Evolutionary conservation across 1,140 invertebrate genomes (phyloP).

Genomic region (Drosophila neocordata): DNA sequence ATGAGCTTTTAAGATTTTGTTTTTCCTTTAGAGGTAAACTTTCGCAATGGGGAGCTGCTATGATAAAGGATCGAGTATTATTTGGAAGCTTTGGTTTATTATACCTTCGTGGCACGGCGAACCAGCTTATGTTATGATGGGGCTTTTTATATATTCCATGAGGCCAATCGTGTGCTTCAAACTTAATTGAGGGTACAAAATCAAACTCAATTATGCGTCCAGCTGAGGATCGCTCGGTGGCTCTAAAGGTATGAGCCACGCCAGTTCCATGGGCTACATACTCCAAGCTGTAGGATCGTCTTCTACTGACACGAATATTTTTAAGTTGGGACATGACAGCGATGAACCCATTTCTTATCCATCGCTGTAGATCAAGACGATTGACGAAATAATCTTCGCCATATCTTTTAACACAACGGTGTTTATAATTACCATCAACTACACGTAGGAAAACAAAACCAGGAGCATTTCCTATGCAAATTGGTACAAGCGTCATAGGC

Average conservation of each 20-base stretch:
- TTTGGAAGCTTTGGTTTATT: neutral
- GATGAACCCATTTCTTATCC: conserved; percentile 34
- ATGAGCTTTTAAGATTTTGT: conserved; percentile 44
- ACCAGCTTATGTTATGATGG: conserved; percentile 31
- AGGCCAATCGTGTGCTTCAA: conserved; percentile 34
- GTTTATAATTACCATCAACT: neutral
- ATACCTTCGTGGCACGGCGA: conserved; percentile 39
- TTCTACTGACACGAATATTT: conserved; percentile 6
- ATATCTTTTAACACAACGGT: neutral
- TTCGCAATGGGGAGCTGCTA: conserved; percentile 53
- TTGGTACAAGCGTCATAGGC: conserved; percentile 2
- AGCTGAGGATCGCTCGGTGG: conserved; percentile 1
- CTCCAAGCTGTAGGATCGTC: conserved; percentile 29
- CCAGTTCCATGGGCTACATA: conserved; percentile 33
- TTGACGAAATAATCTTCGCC: conserved; percentile 16
- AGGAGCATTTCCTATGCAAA: neutral
- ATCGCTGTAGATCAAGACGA: conserved; percentile 35
- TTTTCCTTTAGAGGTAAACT: conserved; percentile 35
- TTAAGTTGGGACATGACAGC: conserved; percentile 29
- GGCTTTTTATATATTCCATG: neutral
- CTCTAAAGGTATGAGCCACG: conserved; percentile 45
- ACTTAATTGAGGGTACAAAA: conserved; percentile 56
- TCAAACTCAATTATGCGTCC: conserved; percentile 43
- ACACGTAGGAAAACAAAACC: conserved; percentile 33
- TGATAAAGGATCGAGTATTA: conserved; percentile 42